A percentile compares a stretch with the other conserved stretches of the same genome.
Conservation (phyloP, 2,797 vertebrate species). For the Helarctos malayanus region DNA sequence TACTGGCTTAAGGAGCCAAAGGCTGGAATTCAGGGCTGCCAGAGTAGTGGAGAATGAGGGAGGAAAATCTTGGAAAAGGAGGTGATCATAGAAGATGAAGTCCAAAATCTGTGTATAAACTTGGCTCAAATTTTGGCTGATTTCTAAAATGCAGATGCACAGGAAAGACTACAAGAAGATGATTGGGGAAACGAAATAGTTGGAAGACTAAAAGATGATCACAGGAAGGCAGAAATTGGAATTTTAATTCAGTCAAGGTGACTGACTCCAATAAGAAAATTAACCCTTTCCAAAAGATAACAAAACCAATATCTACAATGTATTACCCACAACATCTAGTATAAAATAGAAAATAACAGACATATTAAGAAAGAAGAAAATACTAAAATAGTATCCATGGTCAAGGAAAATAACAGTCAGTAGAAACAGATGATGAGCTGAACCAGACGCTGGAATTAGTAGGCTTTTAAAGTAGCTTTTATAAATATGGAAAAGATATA, state of each 20-base stretch:
- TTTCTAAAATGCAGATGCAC: neutral
- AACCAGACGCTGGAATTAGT: neutral
- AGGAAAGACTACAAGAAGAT: neutral
- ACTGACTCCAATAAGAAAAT: neutral
- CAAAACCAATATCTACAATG: neutral
- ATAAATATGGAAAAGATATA: neutral
- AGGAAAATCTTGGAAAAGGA: neutral
- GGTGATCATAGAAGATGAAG: neutral
- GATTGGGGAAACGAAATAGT: neutral
- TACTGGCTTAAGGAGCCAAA: neutral
- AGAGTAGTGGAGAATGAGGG: neutral
- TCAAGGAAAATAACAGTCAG: neutral
- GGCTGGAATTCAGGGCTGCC: neutral
- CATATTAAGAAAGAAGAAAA: neutral
- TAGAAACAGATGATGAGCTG: neutral
- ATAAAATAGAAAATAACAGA: neutral
- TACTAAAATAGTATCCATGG: neutral
- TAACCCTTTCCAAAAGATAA: neutral
- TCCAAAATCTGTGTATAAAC: neutral
- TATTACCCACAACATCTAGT: neutral
- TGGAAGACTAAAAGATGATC: neutral
- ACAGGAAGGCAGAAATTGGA: neutral
- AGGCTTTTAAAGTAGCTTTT: conserved; percentile 2
- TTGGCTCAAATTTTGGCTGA: neutral
- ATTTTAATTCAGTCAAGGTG: neutral